phyloP scores from a whole-genome alignment of 2,888 invertebrate genomes.

The Tenodera sinensis region DNA sequence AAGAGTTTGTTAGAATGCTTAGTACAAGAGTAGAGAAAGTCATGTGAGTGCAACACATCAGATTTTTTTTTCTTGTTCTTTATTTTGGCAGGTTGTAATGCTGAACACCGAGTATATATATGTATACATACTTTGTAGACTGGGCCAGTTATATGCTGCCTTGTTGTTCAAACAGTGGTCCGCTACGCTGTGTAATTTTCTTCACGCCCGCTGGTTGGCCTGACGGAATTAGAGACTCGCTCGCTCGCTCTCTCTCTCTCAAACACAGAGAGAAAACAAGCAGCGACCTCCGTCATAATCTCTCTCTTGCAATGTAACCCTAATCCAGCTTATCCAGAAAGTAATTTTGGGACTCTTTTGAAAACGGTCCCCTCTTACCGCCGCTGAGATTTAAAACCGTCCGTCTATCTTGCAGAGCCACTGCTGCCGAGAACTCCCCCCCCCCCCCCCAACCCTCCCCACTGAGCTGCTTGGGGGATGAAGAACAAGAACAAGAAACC shows the following conservation, averaged over 20 bases:
- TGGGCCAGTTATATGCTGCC: no score
- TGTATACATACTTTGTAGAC: no score
- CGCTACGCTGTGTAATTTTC: background rate
- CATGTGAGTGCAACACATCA: no score
- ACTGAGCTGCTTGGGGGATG: background rate
- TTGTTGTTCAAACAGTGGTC: background rate
- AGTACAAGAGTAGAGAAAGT: no score
- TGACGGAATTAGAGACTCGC: background rate
- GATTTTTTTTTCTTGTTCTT: no score
- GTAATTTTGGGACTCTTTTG: constrained; percentile 40
- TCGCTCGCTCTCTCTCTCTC: background rate
- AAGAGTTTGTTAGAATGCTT: no score
- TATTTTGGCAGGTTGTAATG: no score
- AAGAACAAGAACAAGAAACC: background rate
- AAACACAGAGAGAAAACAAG: constrained; percentile 10
- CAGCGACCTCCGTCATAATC: constrained; percentile 29
- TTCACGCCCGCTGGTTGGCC: background rate
- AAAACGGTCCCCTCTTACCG: constrained; percentile 31
- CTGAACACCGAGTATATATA: no score
- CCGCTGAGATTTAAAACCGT: constrained; percentile 19
- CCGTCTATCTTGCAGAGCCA: constrained; percentile 27
- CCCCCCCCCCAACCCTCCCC: background rate
- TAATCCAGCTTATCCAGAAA: constrained; percentile 39
- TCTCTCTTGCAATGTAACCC: constrained; percentile 32
- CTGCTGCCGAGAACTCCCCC: background rate